A percentile compares a stretch with the other conserved stretches of the same genome.
Evolutionary conservation across 1,140 invertebrate species (phyloP).

Genomic region (Liolophura sinensis): DNA sequence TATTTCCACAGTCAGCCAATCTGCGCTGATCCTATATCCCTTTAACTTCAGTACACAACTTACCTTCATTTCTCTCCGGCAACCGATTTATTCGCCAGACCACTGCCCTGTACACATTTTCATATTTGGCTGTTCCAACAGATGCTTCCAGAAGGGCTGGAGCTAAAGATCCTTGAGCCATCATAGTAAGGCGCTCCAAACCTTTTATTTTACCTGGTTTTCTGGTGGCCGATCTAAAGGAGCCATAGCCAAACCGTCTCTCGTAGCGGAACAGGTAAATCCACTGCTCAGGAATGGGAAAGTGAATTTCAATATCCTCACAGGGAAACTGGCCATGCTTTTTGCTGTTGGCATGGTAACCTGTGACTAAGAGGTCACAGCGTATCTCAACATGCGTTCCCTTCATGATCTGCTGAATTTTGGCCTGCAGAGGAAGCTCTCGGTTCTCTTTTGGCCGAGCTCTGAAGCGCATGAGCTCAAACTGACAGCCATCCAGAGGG

Average conservation of each 20-base stretch:
- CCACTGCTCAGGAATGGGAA: conserved; percentile 99
- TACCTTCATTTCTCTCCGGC: conserved; percentile 96
- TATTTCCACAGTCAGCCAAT: background rate
- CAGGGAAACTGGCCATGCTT: conserved; percentile 83
- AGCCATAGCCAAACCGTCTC: conserved; percentile 98
- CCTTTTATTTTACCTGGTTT: conserved; percentile 69
- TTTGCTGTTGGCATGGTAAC: conserved; percentile 91
- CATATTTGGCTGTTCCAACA: conserved; percentile 98
- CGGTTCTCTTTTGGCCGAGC: conserved; percentile 94
- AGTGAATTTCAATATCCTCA: conserved; percentile 90
- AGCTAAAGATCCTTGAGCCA: conserved; percentile 80
- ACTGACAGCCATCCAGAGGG: conserved; percentile 96
- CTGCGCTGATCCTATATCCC: too few relatives aligned
- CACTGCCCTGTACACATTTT: conserved; percentile 95
- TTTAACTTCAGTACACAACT: conserved; percentile 14
- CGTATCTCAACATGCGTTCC: conserved; percentile 80
- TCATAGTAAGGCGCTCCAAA: conserved; percentile 62
- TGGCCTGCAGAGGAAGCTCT: conserved; percentile 94
- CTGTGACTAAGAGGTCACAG: conserved; percentile 93
- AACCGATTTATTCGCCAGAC: conserved; percentile 97
- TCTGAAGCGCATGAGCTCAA: conserved; percentile 88
- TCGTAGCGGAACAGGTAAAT: conserved; percentile 97
- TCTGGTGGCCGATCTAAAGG: conserved; percentile 93
- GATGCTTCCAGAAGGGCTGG: conserved; percentile 96
- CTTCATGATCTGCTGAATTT: conserved; percentile 58